Evolutionary conservation across 92 coral and sea anemone species (phyloP).

Genomic region (Heliopora coerulea): DNA sequence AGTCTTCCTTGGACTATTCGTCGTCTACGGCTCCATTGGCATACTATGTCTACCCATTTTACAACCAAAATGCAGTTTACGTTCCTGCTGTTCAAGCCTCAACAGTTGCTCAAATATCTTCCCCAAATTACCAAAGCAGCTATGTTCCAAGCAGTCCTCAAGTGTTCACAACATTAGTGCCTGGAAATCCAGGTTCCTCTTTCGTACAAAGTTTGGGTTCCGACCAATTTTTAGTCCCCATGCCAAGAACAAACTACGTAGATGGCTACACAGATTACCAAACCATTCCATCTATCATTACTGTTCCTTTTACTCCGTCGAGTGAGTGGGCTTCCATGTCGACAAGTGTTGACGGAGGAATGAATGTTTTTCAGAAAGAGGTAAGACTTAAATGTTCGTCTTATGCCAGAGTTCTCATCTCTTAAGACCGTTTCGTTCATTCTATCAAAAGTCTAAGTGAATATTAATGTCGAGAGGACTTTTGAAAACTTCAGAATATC

Average conservation of each 20-base stretch:
- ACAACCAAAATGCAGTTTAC: constrained; percentile 36
- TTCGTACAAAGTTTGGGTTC: constrained; percentile 27
- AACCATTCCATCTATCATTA: constrained; percentile 27
- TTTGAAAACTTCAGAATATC: too few relatives aligned
- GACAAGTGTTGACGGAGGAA: constrained; percentile 23
- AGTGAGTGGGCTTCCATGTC: constrained; percentile 32
- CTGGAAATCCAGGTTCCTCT: constrained; percentile 35
- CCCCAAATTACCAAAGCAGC: constrained; percentile 38
- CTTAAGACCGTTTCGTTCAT: neutral
- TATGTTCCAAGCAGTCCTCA: constrained; percentile 43
- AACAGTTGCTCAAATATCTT: constrained; percentile 34
- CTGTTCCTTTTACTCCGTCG: constrained; percentile 18
- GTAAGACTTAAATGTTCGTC: too few relatives aligned
- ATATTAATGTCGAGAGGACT: too few relatives aligned
- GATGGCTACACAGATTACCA: constrained; percentile 43
- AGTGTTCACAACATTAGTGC: constrained; percentile 34
- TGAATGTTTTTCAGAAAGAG: constrained; percentile 31
- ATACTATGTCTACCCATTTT: constrained; percentile 25
- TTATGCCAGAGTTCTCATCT: too few relatives aligned
- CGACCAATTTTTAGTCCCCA: constrained; percentile 26
- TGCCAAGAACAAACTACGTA: constrained; percentile 38
- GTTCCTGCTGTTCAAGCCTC: constrained; percentile 40
- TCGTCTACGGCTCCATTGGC: constrained; percentile 45
- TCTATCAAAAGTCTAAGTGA: neutral
- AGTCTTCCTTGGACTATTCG: constrained; percentile 33